Evolutionary conservation across 2,113 vertebrate genomes (phyloP).

Genomic region (Chionomys nivalis): DNA sequence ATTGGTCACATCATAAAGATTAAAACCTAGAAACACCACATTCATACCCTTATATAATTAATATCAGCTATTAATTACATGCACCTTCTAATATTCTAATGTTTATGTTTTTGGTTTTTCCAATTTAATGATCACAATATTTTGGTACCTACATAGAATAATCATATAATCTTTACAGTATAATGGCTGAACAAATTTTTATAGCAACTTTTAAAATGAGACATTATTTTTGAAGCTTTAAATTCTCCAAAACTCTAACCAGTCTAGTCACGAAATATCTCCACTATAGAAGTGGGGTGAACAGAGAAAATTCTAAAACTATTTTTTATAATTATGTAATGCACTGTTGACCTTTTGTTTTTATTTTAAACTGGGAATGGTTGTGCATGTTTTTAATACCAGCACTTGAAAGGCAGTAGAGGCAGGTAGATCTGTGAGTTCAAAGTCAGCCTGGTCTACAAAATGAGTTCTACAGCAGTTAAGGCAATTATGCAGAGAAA

Average conservation of each 20-base stretch:
- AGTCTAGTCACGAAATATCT: neutral
- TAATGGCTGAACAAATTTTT: neutral
- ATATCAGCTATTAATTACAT: neutral
- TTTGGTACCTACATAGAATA: neutral
- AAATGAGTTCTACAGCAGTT: neutral
- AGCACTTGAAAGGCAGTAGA: neutral
- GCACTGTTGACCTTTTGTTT: neutral
- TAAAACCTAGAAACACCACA: neutral
- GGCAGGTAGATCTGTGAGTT: neutral
- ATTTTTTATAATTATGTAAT: neutral
- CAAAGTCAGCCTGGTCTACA: neutral
- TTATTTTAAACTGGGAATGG: neutral
- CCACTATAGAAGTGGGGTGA: neutral
- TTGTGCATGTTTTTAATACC: neutral
- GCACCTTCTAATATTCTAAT: neutral
- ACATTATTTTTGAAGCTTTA: neutral
- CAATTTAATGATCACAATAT: neutral
- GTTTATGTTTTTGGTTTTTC: neutral
- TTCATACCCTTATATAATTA: neutral
- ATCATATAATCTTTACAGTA: neutral
- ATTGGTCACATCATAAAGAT: neutral
- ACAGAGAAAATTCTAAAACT: neutral
- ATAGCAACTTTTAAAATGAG: neutral
- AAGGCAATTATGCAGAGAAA: neutral
- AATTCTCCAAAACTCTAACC: neutral